These are phyloP conservation scores for Rhadina sibilatrix DNA, from an alignment of 2,113 vertebrate species.

Conservation along the genomic window DNA sequence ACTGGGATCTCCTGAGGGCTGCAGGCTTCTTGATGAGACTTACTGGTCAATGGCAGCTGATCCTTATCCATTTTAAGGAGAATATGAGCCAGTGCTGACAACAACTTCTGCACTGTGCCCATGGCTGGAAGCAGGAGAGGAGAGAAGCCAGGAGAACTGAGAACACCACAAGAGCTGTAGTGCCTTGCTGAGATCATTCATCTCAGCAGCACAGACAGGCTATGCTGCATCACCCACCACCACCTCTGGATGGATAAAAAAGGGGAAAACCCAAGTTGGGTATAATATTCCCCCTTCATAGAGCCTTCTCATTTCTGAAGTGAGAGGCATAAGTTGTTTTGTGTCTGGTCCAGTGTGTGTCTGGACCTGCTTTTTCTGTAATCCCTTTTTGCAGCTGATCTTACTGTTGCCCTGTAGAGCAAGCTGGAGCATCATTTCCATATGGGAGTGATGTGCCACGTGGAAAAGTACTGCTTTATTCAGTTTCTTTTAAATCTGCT, in stretches of 20 bases:
- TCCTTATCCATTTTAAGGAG: background rate
- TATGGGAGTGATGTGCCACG: background rate
- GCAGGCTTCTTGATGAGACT: background rate
- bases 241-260: background rate
- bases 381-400: background rate
- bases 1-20: background rate
- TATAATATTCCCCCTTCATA: background rate
- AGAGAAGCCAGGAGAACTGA: background rate
- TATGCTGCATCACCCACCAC: background rate
- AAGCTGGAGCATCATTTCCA: background rate
- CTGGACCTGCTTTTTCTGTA: background rate
- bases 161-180: background rate
- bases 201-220: background rate
- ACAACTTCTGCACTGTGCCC: background rate
- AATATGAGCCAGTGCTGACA: background rate
- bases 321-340: background rate
- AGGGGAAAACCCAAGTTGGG: background rate
- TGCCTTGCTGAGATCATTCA: background rate
- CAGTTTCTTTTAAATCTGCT: background rate
- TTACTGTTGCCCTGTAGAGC: background rate
- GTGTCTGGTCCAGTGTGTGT: background rate
- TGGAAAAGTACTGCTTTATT: background rate
- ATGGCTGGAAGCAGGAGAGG: background rate
- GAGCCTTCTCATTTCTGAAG: background rate
- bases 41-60: fast-evolving